Evolutionary conservation across 2,797 vertebrate genomes (phyloP).

Genomic region (Rhinoraja longicauda): DNA sequence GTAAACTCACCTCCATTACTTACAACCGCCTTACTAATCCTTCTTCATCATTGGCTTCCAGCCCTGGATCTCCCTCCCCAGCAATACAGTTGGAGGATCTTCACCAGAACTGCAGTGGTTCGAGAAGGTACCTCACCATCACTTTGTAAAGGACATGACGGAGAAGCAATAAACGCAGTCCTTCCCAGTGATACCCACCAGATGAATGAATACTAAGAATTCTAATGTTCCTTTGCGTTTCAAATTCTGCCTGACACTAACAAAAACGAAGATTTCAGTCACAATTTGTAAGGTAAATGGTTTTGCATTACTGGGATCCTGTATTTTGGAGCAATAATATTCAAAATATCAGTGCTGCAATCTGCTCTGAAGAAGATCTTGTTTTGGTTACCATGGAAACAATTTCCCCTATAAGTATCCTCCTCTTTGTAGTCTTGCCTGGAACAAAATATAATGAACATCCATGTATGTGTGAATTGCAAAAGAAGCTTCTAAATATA

Average conservation of each 20-base stretch:
- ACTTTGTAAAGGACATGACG: no score
- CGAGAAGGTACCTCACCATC: no score
- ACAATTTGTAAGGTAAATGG: not conserved
- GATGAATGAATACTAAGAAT: no score
- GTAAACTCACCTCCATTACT: no score
- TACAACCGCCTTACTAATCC: no score
- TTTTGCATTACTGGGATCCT: not conserved
- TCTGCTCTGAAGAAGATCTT: not conserved
- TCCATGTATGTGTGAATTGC: not conserved
- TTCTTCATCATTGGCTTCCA: no score
- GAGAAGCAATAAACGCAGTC: no score
- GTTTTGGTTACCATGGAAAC: slow-evolving; percentile 17
- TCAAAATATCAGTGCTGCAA: not conserved
- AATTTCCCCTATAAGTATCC: not conserved
- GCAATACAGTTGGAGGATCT: no score
- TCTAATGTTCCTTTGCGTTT: not conserved
- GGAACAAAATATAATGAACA: not conserved
- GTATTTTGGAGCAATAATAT: not conserved
- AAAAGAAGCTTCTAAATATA: not conserved
- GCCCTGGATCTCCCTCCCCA: no score
- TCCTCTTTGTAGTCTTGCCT: not conserved
- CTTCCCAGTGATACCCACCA: no score
- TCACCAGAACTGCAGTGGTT: no score
- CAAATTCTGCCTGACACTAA: not conserved
- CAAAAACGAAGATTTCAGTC: not conserved